phyloP scores from a whole-genome alignment of 1,140 invertebrate genomes.

The Hetaerina americana region DNA sequence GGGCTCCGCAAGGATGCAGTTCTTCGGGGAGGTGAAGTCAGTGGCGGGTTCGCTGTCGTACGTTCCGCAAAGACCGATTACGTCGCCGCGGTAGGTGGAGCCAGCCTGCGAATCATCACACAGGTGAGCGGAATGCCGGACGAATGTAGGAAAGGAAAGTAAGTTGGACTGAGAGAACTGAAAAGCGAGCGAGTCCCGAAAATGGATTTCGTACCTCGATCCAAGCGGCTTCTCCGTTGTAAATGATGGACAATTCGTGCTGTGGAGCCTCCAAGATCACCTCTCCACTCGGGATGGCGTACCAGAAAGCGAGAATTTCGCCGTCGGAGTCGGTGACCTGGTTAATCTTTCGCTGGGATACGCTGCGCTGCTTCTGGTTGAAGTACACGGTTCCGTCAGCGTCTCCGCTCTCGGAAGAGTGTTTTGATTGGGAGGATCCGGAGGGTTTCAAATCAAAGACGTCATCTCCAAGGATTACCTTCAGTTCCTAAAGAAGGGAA shows the following conservation, averaged over 20 bases:
- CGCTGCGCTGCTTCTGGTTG: slow-evolving; percentile 23
- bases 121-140: no score
- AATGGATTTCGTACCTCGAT: slow-evolving; percentile 22
- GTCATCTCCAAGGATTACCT: slow-evolving; percentile 24
- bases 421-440: not conserved
- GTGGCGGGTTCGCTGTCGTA: slow-evolving; percentile 38
- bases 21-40: slow-evolving; percentile 42
- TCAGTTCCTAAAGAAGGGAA: slow-evolving; percentile 23
- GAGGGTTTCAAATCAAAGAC: slow-evolving; percentile 21
- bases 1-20: slow-evolving; percentile 34
- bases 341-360: slow-evolving; percentile 17
- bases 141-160: no score
- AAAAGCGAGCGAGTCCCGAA: not conserved
- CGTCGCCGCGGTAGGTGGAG: slow-evolving; percentile 31
- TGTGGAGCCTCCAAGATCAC: slow-evolving; percentile 33
- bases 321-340: slow-evolving; percentile 20
- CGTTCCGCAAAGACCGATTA: slow-evolving; percentile 49
- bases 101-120: no score
- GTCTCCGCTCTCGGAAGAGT: not conserved
- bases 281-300: slow-evolving; percentile 31
- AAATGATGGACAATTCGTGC: slow-evolving; percentile 33
- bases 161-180: slow-evolving; percentile 17
- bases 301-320: slow-evolving; percentile 33
- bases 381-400: slow-evolving; percentile 21
- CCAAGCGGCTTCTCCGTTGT: slow-evolving; percentile 37